Conservation (phyloP, 2,113 vertebrate species). For the Cyphomyrus plagiostoma region DNA sequence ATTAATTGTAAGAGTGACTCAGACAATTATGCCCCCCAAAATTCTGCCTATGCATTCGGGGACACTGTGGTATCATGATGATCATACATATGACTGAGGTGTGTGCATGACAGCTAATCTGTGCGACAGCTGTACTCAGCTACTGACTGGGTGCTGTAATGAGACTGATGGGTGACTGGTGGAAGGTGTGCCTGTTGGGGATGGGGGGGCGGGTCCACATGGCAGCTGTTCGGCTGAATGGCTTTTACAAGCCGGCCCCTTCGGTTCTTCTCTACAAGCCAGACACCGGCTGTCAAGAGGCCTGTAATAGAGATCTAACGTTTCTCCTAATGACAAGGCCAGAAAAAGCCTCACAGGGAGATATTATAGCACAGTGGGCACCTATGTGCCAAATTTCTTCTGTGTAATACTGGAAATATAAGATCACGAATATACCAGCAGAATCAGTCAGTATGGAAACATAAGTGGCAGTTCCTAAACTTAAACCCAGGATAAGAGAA, state of each 20-base stretch:
- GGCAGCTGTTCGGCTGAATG: neutral
- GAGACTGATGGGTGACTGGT: neutral
- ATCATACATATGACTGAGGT: neutral
- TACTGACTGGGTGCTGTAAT: neutral
- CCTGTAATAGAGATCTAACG: neutral
- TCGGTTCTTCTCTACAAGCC: neutral
- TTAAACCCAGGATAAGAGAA: neutral
- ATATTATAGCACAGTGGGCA: neutral
- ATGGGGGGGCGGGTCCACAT: neutral
- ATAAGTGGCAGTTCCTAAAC: neutral
- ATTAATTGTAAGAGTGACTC: too few relatives aligned
- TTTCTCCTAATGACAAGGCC: conserved; percentile 1
- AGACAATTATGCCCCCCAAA: too few relatives aligned
- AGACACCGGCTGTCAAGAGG: neutral
- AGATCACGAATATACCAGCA: neutral
- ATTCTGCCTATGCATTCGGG: neutral
- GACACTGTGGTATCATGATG: neutral
- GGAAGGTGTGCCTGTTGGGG: neutral
- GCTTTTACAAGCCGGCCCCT: neutral
- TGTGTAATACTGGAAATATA: neutral
- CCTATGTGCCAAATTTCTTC: neutral
- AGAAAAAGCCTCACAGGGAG: neutral
- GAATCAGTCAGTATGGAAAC: neutral
- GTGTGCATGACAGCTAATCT: neutral
- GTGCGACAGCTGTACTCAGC: neutral